Percentiles rank a stretch among this genome's conserved stretches.
Conservation (phyloP, 1,140 invertebrate species). For the Caenorhabditis remanei region DNA sequence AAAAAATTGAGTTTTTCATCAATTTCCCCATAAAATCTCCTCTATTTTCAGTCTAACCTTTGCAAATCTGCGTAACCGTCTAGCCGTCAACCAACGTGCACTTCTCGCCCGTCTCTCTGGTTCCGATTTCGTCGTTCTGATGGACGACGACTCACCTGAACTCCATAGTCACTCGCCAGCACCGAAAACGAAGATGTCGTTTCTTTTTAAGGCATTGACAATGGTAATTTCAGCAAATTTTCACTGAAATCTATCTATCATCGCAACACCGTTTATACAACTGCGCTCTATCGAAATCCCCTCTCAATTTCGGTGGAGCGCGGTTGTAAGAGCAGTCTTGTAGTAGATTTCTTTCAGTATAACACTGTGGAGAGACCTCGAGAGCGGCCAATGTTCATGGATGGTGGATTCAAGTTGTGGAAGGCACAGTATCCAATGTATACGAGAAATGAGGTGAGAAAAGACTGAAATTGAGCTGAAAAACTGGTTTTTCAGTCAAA, state of each 20-base stretch:
- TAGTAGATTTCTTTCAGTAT: neutral
- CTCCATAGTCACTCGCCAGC: neutral
- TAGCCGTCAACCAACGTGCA: neutral
- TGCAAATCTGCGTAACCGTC: neutral
- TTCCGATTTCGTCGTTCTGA: conserved; percentile 10
- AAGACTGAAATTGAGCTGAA: too few species aligned
- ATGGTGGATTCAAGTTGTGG: conserved; percentile 42
- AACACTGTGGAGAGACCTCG: neutral
- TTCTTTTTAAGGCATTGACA: conserved; percentile 29
- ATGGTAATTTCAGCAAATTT: too few species aligned
- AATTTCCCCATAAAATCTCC: neutral
- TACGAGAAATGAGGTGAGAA: neutral
- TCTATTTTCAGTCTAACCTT: neutral
- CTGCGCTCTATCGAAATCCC: neutral
- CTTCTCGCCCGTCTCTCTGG: neutral
- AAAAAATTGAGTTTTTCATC: neutral
- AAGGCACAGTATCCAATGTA: conserved; percentile 45
- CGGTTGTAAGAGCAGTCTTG: too few species aligned
- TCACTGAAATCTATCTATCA: too few species aligned
- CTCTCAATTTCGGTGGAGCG: too few species aligned
- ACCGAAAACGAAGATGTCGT: conserved; percentile 7
- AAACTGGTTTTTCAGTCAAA: too few species aligned
- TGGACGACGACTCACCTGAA: conserved; percentile 23
- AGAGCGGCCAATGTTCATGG: conserved; percentile 44
- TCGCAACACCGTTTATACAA: neutral